phyloP scores from a whole-genome alignment of 2,797 vertebrate genomes.

The Lemur catta region DNA sequence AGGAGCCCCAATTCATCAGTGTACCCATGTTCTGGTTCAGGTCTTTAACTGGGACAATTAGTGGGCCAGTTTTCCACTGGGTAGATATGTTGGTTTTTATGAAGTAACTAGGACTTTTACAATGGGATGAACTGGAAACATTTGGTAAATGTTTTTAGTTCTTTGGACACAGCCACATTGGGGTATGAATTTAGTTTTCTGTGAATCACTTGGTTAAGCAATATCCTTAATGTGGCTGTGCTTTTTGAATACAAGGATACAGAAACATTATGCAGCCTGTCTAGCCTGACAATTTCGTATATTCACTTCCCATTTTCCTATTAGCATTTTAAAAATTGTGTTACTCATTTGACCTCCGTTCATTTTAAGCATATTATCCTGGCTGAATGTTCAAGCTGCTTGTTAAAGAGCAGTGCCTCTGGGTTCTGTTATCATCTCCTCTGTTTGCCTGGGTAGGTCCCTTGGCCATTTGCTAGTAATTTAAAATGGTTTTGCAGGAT shows the following conservation, averaged over 20 bases:
- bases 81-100: not conserved
- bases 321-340: not conserved
- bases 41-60: not conserved
- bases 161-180: not conserved
- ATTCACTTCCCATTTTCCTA: not conserved
- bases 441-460: not conserved
- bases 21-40: not conserved
- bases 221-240: not conserved
- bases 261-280: not conserved
- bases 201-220: not conserved
- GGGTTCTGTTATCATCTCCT: not conserved
- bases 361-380: not conserved
- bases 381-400: not conserved
- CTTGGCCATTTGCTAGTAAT: conserved; percentile 1
- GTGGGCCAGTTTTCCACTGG: not conserved
- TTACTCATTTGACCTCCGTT: conserved; percentile 12
- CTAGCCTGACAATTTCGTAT: not conserved
- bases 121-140: not conserved
- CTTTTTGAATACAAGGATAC: not conserved
- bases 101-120: not conserved
- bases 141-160: not conserved
- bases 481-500: conserved; percentile 39
- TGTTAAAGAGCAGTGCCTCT: not conserved
- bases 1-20: not conserved
- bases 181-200: not conserved